A percentile compares a stretch with the other conserved stretches of the same genome.
These are phyloP conservation scores for Hypercompe scribonia DNA, from an alignment of 2,888 invertebrate genomes.

Conservation along the genomic window DNA sequence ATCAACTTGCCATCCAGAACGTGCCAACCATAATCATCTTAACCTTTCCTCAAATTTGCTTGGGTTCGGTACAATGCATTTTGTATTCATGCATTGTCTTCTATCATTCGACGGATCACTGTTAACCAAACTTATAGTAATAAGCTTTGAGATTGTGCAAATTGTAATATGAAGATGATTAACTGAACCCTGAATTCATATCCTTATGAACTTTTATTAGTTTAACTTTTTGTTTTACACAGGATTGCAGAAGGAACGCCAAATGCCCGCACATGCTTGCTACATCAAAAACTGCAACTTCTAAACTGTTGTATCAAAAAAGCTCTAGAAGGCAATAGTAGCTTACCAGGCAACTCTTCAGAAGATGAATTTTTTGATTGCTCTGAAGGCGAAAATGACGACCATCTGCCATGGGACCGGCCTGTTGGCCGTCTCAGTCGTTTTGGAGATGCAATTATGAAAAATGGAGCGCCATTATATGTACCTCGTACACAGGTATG, in stretches of 20 bases:
- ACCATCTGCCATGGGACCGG: slow-evolving; percentile 76
- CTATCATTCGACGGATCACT: no score
- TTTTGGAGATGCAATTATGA: slow-evolving; percentile 74
- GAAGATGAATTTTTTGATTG: slow-evolving; percentile 94
- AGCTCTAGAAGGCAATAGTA: slow-evolving; percentile 77
- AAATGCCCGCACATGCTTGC: slow-evolving; percentile 94
- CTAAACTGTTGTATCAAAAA: slow-evolving; percentile 92
- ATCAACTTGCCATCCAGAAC: neutral
- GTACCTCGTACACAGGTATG: slow-evolving; percentile 79
- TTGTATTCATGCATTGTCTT: neutral
- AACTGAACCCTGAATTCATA: neutral
- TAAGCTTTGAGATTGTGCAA: no score
- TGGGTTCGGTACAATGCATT: neutral
- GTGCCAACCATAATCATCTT: neutral
- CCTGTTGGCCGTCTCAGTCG: slow-evolving; percentile 74
- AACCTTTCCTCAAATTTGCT: neutral
- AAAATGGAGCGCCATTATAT: slow-evolving; percentile 77
- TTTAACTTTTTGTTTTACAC: slow-evolving; percentile 66
- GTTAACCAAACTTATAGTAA: no score
- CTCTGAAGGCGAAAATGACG: slow-evolving; percentile 86
- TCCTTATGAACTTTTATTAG: neutral
- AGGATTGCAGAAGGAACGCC: slow-evolving; percentile 94
- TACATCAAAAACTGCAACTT: slow-evolving; percentile 98
- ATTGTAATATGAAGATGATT: no score
- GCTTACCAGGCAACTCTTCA: slow-evolving; percentile 68